A percentile compares a stretch with the other conserved stretches of the same genome.
Evolutionary conservation across 2,888 invertebrate genomes (phyloP).

Genomic region (Oxyteleia sp.): DNA sequence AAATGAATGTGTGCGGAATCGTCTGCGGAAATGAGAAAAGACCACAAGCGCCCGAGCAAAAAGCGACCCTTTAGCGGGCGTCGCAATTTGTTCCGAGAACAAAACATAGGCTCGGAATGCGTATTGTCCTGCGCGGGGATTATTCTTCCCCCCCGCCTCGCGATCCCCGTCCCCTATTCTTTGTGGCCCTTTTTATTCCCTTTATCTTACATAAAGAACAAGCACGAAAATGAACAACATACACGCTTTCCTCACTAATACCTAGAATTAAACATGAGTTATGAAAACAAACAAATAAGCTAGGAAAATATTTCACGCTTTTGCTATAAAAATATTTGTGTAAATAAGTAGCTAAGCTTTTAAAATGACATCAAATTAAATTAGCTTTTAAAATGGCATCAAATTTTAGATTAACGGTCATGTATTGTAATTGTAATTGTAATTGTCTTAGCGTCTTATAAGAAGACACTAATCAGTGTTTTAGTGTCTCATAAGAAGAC

Average conservation of each 20-base stretch:
- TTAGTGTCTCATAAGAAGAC: no score
- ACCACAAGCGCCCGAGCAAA: conserved; percentile 78
- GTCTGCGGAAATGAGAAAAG: conserved; percentile 76
- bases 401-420: no score
- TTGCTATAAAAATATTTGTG: no score
- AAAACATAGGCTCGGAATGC: conserved; percentile 85
- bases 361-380: no score
- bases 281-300: conserved; percentile 51
- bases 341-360: no score
- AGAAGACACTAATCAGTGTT: no score
- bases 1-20: no score
- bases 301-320: conserved; percentile 51
- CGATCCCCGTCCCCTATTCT: no score
- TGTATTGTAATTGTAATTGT: no score
- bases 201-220: conserved; percentile 57
- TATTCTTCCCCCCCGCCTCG: conserved; percentile 59
- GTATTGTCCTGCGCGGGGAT: conserved; percentile 83
- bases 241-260: conserved; percentile 4
- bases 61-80: conserved; percentile 85
- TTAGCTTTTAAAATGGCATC: no score
- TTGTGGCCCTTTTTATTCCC: conserved; percentile 44
- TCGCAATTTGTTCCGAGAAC: conserved; percentile 86
- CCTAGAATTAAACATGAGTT: conserved; percentile 46
- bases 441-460: no score
- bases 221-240: conserved; percentile 62